Evolutionary conservation across 2,797 vertebrate genomes (phyloP), one percentile per base, ranked within the genome.

Genomic region (Typhlichthys eigenmanni): DNA sequence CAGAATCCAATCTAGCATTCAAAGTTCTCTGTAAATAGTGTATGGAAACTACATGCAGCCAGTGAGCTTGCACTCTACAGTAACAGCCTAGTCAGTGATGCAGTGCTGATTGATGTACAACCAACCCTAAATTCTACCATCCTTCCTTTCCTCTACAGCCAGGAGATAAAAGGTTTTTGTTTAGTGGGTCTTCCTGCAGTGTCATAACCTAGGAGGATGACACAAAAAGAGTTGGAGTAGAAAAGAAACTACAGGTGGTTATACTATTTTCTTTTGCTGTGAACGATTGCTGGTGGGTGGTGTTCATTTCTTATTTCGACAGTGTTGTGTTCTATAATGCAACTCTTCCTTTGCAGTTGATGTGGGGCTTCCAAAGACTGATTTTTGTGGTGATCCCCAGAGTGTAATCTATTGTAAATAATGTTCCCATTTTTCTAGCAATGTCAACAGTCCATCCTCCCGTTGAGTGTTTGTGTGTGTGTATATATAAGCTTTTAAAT

Each of bases 401-500:
- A 85, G 62, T 76, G 70, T 64, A 57, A 64, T 60, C 54, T 79
- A 76, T 74, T 90, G 88, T 88, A 86, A 82, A 91, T 88, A 86
- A 64, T 78, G 52, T 72, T 74, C 66, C 69, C 80, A 60, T 83
- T 64, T 75, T 77, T 68, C 78, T 86, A 62, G 60, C 58, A 34
- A 72, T 85, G 72, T 81, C 64, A 75, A 56, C 63, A 60, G 58
- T 59, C 62, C 69, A 24, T 76, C 74, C 63, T 63, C 82, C 61
- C 49, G 61, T 60, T 76, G 34, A 17, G 9, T 89, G 86, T 89
- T 76, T 88, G 78, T 82, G 87, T 46, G 9, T 89, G 86, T 89
- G 78, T 82, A 86, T 85, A 78, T 78, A 81, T 80, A 68, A 78
- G 61, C 82, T 80, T 91, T 85, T 87, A 86, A 85, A 90, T 86